phyloP scores from a whole-genome alignment of 1,140 invertebrate genomes.

The Thereuonema tuberculata region DNA sequence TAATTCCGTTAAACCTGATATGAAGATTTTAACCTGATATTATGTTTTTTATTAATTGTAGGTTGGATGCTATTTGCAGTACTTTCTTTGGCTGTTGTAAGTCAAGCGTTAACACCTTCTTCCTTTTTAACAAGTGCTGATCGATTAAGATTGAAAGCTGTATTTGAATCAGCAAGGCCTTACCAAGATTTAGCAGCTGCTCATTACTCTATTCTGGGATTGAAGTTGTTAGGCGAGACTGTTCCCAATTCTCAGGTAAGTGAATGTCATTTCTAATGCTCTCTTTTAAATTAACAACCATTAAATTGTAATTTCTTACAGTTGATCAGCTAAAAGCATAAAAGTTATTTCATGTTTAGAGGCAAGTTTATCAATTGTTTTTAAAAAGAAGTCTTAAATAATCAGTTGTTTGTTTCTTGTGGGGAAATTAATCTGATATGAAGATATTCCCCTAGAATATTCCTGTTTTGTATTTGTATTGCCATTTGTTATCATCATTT shows the following conservation, averaged over 20 bases:
- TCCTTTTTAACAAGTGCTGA: conserved; percentile 41
- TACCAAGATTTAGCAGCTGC: conserved; percentile 36
- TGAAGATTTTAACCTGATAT: no score
- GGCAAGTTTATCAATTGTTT: conserved; percentile 6
- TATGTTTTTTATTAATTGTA: not conserved
- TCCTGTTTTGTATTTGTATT: no score
- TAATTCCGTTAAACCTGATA: no score
- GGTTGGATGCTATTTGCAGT: not conserved
- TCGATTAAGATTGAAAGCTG: conserved; percentile 36
- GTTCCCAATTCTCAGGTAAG: conserved; percentile 37
- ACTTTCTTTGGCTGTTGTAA: conserved; percentile 14
- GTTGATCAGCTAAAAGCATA: conserved; percentile 4
- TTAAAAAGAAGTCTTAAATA: no score
- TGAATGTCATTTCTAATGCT: conserved; percentile 14
- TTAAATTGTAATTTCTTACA: no score
- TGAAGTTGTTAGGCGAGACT: conserved; percentile 35
- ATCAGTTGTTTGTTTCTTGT: no score
- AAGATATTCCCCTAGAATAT: no score
- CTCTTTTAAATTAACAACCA: no score
- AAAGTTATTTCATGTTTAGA: not conserved
- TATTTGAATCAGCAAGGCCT: conserved; percentile 39
- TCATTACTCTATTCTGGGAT: conserved; percentile 43
- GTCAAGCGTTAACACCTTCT: conserved; percentile 31
- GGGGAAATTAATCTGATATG: no score
- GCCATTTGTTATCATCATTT: no score